Conservation (phyloP, 1,140 invertebrate genomes). For the Zophobas atratus region DNA sequence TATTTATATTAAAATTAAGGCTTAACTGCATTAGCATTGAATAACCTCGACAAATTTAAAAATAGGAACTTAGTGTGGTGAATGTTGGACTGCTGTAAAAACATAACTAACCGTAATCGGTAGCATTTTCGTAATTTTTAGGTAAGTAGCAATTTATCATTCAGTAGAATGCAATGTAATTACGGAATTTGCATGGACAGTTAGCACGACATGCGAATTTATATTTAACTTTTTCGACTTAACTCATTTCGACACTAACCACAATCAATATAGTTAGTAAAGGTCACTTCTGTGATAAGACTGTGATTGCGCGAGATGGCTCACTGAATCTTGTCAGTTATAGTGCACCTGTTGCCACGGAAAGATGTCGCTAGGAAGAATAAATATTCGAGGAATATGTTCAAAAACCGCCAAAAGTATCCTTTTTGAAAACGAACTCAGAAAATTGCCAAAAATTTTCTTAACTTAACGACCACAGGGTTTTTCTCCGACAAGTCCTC, state of each 20-base stretch:
- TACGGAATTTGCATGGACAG: constrained; percentile 26
- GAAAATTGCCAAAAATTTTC: neutral
- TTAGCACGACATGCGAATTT: constrained; percentile 36
- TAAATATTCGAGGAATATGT: neutral
- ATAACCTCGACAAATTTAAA: constrained; percentile 27
- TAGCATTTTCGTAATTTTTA: constrained; percentile 24
- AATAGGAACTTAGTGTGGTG: constrained; percentile 17
- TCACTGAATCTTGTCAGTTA: constrained; percentile 10
- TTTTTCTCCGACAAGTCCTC: constrained; percentile 15
- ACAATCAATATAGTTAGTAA: constrained; percentile 15
- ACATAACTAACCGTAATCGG: constrained; percentile 1
- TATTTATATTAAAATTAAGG: constrained; percentile 1
- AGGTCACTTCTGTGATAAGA: constrained; percentile 28
- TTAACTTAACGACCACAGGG: constrained; percentile 3
- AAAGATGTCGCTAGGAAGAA: constrained; percentile 31
- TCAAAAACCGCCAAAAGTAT: constrained; percentile 25
- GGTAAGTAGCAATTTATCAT: constrained; percentile 17
- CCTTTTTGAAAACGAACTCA: neutral
- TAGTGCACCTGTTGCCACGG: neutral
- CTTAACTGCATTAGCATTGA: neutral
- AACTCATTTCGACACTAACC: neutral
- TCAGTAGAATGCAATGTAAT: constrained; percentile 15
- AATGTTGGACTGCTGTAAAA: constrained; percentile 31
- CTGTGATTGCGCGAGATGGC: constrained; percentile 19
- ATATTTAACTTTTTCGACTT: constrained; percentile 27